These are phyloP conservation scores for Atlantisia rogersi DNA, from an alignment of 2,113 vertebrate genomes.

Conservation along the genomic window DNA sequence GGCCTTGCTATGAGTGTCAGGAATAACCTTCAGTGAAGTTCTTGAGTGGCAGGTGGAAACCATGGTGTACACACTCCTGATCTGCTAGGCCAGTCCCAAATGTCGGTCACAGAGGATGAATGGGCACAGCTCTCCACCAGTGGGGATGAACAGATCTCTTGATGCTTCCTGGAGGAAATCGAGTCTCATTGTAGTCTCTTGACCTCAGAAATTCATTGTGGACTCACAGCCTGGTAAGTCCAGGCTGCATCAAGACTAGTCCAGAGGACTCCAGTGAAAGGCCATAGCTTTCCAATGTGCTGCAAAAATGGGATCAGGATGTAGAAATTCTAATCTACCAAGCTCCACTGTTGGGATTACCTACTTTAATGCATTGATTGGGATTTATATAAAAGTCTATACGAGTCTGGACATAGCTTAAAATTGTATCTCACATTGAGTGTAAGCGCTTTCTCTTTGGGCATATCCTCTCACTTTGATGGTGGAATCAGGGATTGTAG, in stretches of 20 bases:
- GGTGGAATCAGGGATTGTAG: neutral
- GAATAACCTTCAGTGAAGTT: neutral
- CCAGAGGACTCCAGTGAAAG: neutral
- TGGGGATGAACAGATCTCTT: neutral
- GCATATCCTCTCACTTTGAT: neutral
- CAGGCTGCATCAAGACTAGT: neutral
- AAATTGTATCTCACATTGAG: neutral
- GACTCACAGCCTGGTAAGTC: neutral
- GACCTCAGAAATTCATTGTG: neutral
- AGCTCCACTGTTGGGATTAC: neutral
- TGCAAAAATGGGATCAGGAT: neutral
- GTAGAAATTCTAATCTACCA: neutral
- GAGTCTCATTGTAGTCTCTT: neutral
- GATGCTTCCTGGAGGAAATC: neutral
- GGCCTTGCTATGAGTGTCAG: neutral
- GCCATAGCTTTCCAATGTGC: neutral
- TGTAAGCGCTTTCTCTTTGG: neutral
- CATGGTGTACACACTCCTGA: neutral
- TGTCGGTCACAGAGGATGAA: neutral
- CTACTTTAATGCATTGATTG: neutral
- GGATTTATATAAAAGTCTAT: neutral
- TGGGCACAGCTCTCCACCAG: neutral
- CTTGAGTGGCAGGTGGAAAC: neutral
- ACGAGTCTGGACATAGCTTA: neutral
- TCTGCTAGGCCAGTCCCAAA: neutral